Evolutionary conservation across 2,113 vertebrate species (phyloP), one percentile per base, ranked within the genome.

Genomic region (Barnardius zonarius): DNA sequence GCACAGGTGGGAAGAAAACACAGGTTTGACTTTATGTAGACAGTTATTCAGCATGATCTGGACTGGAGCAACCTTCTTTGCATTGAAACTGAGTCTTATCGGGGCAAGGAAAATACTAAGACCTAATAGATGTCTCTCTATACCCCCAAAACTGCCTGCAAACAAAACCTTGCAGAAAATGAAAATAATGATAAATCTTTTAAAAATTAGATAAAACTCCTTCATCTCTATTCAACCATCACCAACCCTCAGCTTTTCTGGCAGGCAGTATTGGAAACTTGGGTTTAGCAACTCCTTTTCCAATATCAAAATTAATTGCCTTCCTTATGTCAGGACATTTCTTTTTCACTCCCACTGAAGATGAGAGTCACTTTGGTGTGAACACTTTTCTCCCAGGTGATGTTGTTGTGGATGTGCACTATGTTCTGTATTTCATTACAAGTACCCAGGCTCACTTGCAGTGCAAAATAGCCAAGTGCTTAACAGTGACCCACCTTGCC

Each of bases 401-500:
- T 17, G 11, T 27, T 57, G 25, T 2, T 17, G 6, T 31, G 49
- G 27, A 28, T 84, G 80, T 73, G 31, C 62, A 13, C 41, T 23
- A 0, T 20, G 27, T 17, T 68, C 57, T 0, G 0, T 67, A 15
- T 64, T 62, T 49, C 70, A 30, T 28, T 51, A 7, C 13, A 80
- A 31, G 28, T 0, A 5, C 15, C 25, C 48, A 55, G 52, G 13
- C 48, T 57, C 43, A 31, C 39, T 16, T 1, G 1, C 23, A 48
- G 57, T 1, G 3, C 52, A 30, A 44, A 73, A 30, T 0, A 19
- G 3, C 1, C 1, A 1, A 8, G 7, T 19, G 17, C 66, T 52
- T 24, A 8, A 17, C 20, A 0, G 1, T 17, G 69, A 31, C 43
- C 15, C 62, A 15, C 61, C 48, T 74, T 31, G n/a, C 88, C 25